Conservation (phyloP, 2,113 vertebrate species). For the Varanus salvator region DNA sequence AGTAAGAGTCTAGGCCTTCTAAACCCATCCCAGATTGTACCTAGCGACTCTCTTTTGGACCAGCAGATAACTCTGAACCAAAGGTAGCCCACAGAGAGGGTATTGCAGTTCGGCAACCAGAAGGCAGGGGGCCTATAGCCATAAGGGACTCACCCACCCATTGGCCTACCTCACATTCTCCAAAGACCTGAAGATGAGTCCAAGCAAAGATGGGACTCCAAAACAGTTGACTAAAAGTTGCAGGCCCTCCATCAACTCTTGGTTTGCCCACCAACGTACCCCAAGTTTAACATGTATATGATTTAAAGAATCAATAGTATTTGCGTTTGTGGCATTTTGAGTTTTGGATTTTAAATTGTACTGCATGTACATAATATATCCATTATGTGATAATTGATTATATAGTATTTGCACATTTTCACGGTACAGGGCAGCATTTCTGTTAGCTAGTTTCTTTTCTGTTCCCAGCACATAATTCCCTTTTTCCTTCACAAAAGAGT, state of each 20-base stretch:
- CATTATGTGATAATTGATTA: not conserved
- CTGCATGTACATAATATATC: too few relatives aligned
- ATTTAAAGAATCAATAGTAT: constrained; percentile 29
- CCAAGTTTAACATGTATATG: not conserved
- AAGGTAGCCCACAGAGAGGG: too few relatives aligned
- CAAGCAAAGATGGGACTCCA: constrained; percentile 14
- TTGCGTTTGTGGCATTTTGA: not conserved
- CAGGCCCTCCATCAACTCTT: constrained; percentile 7
- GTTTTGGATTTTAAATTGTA: too few relatives aligned
- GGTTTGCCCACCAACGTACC: not conserved
- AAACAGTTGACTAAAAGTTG: not conserved
- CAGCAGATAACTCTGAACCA: too few relatives aligned
- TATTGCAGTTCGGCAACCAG: too few relatives aligned
- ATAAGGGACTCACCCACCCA: too few relatives aligned
- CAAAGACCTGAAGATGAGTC: not conserved
- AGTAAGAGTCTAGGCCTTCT: too few relatives aligned
- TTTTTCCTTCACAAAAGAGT: not conserved
- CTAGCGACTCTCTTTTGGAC: too few relatives aligned
- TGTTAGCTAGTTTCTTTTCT: not conserved
- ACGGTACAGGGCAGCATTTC: not conserved
- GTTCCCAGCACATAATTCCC: not conserved
- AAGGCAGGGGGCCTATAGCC: too few relatives aligned
- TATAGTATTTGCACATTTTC: not conserved
- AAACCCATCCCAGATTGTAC: too few relatives aligned
- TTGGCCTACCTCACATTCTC: too few relatives aligned